Evolutionary conservation across 2,888 invertebrate species (phyloP), one percentile per base, ranked within the genome.

Genomic region (Dasysyrphus albostriatus): DNA sequence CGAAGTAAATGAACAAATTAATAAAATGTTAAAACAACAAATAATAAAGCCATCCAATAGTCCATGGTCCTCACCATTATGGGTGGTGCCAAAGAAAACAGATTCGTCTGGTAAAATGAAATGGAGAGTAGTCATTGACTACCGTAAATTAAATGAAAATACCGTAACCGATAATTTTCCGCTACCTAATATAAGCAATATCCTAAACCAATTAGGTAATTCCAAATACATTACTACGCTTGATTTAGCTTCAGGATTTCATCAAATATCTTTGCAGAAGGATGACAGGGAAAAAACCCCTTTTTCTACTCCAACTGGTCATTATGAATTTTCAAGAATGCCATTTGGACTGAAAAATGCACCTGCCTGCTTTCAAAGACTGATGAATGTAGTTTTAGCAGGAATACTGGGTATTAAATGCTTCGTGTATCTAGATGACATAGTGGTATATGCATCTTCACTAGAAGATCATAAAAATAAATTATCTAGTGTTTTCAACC

Each of bases 381-480:
- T 81, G 12, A 81, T 81, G 81, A 69, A 81, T 44, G 59, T 37
- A 24, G 75, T 81, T 1, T 54, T 80, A 10, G 14, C 54, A 39
- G 79, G 72, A 12, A 39, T 79, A 8, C 69, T 70, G 24, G 76
- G 76, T 12, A 19, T 59, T 6, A 54, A 67, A 42, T 76, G 76
- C 24, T 67, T 77, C 56, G 63, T 61, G 2, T 72, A 72, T 19
- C 14, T 54, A 10, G 79, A 79, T 32, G 72, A 79, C 24, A 24
- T 24, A 24, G n/a, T n/a, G n/a, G n/a, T n/a, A n/a, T n/a, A n/a
- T n/a, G n/a, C n/a, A n/a, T n/a, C n/a, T n/a, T n/a, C n/a, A 32
- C 32, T 32, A 32, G 32, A 32, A 32, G 32, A 32, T 32, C 32
- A 5, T 32, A 32, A 32, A 32, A 32, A 32, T 32, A n/a, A n/a